phyloP scores from a whole-genome alignment of 2,797 vertebrate species.

The Xyrichtys novacula region DNA sequence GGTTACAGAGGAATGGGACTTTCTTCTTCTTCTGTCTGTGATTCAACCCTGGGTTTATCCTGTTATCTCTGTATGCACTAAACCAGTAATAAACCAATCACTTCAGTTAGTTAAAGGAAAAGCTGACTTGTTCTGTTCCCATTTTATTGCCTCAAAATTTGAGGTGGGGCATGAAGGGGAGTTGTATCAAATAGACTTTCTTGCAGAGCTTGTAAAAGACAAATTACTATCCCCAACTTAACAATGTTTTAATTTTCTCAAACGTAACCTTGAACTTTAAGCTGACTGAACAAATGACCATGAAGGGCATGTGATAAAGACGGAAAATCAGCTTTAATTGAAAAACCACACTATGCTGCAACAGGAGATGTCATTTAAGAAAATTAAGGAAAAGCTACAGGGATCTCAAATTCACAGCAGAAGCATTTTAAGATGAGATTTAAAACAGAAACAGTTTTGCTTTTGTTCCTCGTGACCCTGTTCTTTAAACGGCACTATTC shows the following conservation, averaged over 20 bases:
- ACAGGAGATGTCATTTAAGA: slow-evolving; percentile 30
- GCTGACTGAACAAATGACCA: slow-evolving; percentile 1
- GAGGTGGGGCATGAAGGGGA: not conserved
- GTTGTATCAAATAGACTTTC: not conserved
- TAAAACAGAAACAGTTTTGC: slow-evolving; percentile 4
- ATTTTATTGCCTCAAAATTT: slow-evolving; percentile 15
- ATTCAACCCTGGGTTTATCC: slow-evolving; percentile 47
- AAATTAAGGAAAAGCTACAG: slow-evolving; percentile 1
- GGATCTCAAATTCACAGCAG: not conserved
- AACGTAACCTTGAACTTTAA: slow-evolving; percentile 28
- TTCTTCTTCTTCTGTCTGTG: slow-evolving; percentile 55
- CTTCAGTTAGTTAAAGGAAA: slow-evolving; percentile 12
- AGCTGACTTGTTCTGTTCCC: not conserved
- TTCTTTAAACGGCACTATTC: slow-evolving; percentile 61
- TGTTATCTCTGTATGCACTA: slow-evolving; percentile 52
- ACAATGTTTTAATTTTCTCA: not conserved
- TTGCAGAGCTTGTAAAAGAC: slow-evolving; percentile 7
- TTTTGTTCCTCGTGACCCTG: slow-evolving; percentile 47
- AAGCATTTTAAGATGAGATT: too few relatives aligned
- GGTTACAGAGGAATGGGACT: slow-evolving; percentile 62
- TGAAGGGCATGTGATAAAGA: slow-evolving; percentile 29
- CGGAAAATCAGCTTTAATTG: slow-evolving; percentile 11
- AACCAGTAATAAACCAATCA: slow-evolving; percentile 48
- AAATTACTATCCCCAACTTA: not conserved
- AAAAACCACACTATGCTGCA: slow-evolving; percentile 12